phyloP scores from a whole-genome alignment of 1,140 invertebrate species.

The Camponotus pennsylvanicus region DNA sequence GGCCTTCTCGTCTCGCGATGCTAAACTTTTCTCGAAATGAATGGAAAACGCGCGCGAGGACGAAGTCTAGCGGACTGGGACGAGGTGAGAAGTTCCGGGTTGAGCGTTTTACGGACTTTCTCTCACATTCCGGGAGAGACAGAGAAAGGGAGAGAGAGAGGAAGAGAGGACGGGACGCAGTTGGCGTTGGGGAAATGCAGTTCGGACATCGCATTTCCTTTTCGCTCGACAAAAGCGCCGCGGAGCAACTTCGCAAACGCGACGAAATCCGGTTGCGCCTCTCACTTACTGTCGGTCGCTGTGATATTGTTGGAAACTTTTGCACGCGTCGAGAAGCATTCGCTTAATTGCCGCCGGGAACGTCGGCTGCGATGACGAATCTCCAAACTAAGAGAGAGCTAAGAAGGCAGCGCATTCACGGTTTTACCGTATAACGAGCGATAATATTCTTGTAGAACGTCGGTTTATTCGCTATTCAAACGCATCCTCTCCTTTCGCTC shows the following conservation, averaged over 20 bases:
- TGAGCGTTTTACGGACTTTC: constrained; percentile 41
- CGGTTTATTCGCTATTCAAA: constrained; percentile 47
- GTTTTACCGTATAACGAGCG: constrained; percentile 11
- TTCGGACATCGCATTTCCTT: constrained; percentile 57
- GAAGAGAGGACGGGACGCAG: background rate
- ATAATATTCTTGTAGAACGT: constrained; percentile 37
- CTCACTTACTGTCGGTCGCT: constrained; percentile 46
- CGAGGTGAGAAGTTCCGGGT: constrained; percentile 33
- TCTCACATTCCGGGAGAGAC: background rate
- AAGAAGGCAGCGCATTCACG: background rate
- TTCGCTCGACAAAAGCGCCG: constrained; percentile 34
- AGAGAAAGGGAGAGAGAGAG: background rate
- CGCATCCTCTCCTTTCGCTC: background rate
- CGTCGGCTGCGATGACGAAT: constrained; percentile 10
- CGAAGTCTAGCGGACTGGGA: constrained; percentile 32
- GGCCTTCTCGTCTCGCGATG: constrained; percentile 35
- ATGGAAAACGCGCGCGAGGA: constrained; percentile 33
- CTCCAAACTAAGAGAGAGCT: background rate
- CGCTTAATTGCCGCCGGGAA: constrained; percentile 63
- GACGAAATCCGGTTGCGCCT: constrained; percentile 44
- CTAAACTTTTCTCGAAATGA: constrained; percentile 65
- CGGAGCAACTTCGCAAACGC: constrained; percentile 37
- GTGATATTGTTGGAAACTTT: constrained; percentile 55
- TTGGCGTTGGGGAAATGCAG: constrained; percentile 35
- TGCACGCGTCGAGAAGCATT: constrained; percentile 34